These are phyloP conservation scores for Pogoniulus pusillus DNA, from an alignment of 2,797 vertebrate species.

Conservation along the genomic window DNA sequence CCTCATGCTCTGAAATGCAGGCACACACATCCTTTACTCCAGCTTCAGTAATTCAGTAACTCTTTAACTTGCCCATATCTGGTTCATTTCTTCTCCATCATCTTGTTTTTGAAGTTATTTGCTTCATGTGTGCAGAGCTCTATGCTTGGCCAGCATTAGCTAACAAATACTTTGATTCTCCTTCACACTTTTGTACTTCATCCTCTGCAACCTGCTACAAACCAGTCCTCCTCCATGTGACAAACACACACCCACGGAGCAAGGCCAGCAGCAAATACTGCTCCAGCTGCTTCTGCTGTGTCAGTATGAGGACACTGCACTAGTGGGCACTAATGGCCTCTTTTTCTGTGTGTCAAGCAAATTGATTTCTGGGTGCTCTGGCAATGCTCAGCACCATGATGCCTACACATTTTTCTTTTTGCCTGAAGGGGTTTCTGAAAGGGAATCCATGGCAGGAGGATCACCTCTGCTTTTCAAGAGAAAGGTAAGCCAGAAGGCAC, in stretches of 20 bases:
- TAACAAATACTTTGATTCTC: neutral
- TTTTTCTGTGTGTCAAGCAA: neutral
- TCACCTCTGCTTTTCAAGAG: neutral
- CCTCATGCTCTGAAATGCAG: neutral
- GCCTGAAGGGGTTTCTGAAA: neutral
- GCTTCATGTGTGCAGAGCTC: neutral
- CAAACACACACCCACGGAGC: fast-evolving
- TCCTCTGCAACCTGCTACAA: neutral
- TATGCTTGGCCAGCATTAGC: neutral
- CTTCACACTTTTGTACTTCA: neutral
- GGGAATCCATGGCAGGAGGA: neutral
- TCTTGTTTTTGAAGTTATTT: neutral
- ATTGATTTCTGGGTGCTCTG: neutral
- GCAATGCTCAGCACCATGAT: neutral
- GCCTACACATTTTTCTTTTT: neutral
- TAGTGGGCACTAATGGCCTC: neutral
- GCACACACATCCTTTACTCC: neutral
- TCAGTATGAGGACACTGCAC: neutral
- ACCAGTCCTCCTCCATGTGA: neutral
- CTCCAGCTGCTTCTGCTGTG: neutral
- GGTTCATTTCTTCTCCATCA: neutral
- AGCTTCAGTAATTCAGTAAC: neutral
- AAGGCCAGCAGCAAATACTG: neutral
- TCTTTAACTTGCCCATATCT: neutral
- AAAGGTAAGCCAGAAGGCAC: neutral